Evolutionary conservation across 2,888 invertebrate species (phyloP).

Genomic region (Helleia helle): DNA sequence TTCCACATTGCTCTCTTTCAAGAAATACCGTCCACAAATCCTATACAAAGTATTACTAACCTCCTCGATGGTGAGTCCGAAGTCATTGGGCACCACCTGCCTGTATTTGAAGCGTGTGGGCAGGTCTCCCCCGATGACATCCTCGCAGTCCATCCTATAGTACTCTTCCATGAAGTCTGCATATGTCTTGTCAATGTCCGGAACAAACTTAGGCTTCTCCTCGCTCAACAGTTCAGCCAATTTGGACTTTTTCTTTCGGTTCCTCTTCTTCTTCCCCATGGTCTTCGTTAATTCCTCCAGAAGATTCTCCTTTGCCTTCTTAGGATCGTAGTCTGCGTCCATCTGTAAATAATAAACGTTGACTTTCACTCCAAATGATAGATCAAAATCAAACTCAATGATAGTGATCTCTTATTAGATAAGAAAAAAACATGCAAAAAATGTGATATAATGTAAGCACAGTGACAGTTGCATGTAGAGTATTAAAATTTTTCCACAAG

Average conservation of each 20-base stretch:
- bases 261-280: constrained; percentile 73
- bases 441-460: no score
- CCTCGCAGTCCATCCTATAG: constrained; percentile 95
- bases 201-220: constrained; percentile 90
- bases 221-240: constrained; percentile 81
- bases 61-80: constrained; percentile 93
- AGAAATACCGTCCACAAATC: no score
- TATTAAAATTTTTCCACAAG: no score
- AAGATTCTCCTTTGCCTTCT: constrained; percentile 56
- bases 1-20: no score
- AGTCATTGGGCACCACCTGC: constrained; percentile 90
- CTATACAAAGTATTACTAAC: constrained; percentile 53
- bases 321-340: constrained; percentile 90
- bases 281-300: constrained; percentile 70
- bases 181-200: constrained; percentile 81
- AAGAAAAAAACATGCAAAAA: no score
- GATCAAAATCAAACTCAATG: no score
- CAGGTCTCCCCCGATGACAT: constrained; percentile 92
- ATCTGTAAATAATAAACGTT: constrained; percentile 75
- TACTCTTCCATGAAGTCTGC: constrained; percentile 95
- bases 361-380: no score
- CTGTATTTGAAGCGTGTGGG: constrained; percentile 96
- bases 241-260: constrained; percentile 79
- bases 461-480: no score
- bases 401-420: no score